phyloP scores from a whole-genome alignment of 2,888 invertebrate genomes.

The Synanthedon vespiformis region DNA sequence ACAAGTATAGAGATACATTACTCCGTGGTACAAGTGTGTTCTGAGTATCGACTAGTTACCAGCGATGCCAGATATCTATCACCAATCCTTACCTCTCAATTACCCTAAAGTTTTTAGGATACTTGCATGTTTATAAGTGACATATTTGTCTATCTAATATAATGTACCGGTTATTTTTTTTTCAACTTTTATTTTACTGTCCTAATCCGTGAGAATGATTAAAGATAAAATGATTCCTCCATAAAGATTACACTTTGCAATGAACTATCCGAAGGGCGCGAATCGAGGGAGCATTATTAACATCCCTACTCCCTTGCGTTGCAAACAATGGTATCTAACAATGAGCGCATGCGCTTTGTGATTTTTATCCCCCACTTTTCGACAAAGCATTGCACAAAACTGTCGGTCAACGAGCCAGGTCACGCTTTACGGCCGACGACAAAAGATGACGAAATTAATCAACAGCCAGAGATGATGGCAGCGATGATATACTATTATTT shows the following conservation, averaged over 20 bases:
- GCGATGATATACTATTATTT: conserved; percentile 5
- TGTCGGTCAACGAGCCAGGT: conserved; percentile 38
- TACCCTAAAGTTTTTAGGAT: no score
- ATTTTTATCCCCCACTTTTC: conserved; percentile 27
- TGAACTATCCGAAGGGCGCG: conserved; percentile 21
- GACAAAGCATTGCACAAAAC: conserved; percentile 45
- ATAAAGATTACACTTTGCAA: background rate
- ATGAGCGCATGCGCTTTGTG: conserved; percentile 34
- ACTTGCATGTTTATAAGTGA: no score
- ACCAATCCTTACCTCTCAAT: no score
- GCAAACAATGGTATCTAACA: conserved; percentile 26
- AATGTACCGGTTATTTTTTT: no score
- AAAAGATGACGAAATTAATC: conserved; percentile 57
- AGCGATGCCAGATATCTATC: no score
- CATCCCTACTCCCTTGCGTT: conserved; percentile 23
- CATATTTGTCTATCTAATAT: no score
- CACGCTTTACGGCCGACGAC: conserved; percentile 43
- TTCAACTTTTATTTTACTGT: no score
- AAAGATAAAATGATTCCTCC: no score
- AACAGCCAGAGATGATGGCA: conserved; percentile 18
- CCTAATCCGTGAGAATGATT: conserved; percentile 12
- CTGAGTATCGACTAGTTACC: no score
- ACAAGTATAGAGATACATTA: no score
- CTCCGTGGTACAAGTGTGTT: no score
- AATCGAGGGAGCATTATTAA: conserved; percentile 24